Evolutionary conservation across 2,888 invertebrate genomes (phyloP), one percentile per base, ranked within the genome.

Genomic region (Alloplasta piceator): DNA sequence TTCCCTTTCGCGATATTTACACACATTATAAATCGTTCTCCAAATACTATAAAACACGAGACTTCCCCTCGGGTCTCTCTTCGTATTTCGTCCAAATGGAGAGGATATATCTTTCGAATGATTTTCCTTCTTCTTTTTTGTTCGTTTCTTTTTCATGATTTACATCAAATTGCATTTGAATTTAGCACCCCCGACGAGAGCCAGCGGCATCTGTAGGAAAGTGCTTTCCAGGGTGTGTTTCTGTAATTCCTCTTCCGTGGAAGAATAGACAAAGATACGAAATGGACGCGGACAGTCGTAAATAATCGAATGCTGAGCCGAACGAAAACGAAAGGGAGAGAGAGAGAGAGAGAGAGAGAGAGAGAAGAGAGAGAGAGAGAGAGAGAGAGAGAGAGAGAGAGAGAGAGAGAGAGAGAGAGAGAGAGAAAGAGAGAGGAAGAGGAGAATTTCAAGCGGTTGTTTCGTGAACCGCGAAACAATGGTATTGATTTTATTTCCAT

Each of bases 401-500:
- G 60, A 61, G 52, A 70, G n/a, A 64, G 60, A 77, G 10, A 16
- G 10, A 58, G 16, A 43, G 4, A 64, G 52, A 12, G 36, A 50
- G 10, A 76, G 55, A 72, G 4, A 61, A n/a, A n/a, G 39, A 63
- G 26, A 56, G 1, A 41, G 6, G 50, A 12, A 63, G 6, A 61
- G 46, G 36, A 43, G 60, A 64, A 60, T 26, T 43, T 56, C 63
- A 66, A 52, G 73, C 80, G 79, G 78, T 83, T 82, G 75, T 82
- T 78, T 70, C 78, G 79, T 78, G 85, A 90, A 90, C 90, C 90
- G 88, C 90, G 90, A 91, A 92, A 92, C 91, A 91, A 91, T 91
- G 83, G 87, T 91, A 92, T 92, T 88, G 91, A 92, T 91, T 91
- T 91, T 91, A 92, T 92, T 91, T 91, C 89, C 90, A 92, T 92